A percentile compares a stretch with the other conserved stretches of the same genome.
Evolutionary conservation across 2,797 vertebrate species (phyloP).

Genomic region (Dryobates pubescens): DNA sequence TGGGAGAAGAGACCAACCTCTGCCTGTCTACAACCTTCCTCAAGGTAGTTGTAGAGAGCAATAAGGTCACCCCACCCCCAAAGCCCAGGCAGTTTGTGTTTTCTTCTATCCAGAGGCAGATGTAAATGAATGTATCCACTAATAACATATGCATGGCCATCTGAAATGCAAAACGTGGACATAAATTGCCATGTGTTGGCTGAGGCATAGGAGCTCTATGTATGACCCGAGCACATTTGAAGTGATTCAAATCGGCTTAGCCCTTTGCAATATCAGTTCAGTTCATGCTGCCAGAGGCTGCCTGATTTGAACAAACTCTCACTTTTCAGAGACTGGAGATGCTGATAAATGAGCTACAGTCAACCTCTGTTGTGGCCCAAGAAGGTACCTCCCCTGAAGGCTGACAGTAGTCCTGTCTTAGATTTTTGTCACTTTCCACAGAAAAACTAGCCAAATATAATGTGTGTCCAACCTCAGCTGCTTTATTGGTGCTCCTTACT

Average conservation of each 20-base stretch:
- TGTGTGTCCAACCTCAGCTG: neutral
- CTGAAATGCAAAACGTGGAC: constrained; percentile 1
- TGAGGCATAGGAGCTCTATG: neutral
- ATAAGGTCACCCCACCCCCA: too few species aligned
- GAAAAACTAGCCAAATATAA: neutral
- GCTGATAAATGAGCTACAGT: neutral
- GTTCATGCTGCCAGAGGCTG: neutral
- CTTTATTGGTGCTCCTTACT: neutral
- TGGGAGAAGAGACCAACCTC: too few species aligned
- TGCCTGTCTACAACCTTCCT: too few species aligned
- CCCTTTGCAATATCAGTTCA: neutral
- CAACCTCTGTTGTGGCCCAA: neutral
- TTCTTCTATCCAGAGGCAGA: constrained; percentile 80
- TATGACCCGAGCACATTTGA: neutral
- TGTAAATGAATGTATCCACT: constrained; percentile 13
- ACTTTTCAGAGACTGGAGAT: neutral
- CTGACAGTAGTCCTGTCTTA: neutral
- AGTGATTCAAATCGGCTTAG: neutral
- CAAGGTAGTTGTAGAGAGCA: too few species aligned
- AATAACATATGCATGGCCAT: neutral
- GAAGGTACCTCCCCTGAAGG: neutral
- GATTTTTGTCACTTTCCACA: neutral
- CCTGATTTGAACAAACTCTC: neutral
- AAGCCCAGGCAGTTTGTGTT: constrained; percentile 81
- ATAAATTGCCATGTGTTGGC: neutral